Base-by-base conservation (phyloP, 1,140 invertebrate species). In the Drosophila subobscura region DNA sequence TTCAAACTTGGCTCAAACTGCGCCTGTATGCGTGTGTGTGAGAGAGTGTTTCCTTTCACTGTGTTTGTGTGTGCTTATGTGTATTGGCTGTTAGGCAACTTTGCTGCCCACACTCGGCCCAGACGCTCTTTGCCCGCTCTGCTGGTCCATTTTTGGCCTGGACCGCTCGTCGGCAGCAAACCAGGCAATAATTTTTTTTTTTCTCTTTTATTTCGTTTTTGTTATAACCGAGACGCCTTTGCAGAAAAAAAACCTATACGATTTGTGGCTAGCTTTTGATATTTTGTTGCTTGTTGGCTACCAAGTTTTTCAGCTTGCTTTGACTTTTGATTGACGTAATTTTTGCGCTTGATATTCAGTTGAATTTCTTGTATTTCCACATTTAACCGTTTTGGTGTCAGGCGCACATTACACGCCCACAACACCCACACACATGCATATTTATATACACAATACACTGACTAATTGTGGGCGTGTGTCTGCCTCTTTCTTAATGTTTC, bases 351-450 rank as follows among this genome's bases (percentile, higher is more conserved):
- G 81, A 86, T 86, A 86, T 86, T 88, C 81, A 86, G 51, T 86
- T 86, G 81, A 86, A 86, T 86, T 88, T 86, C 81, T 86, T 88
- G 81, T 86, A 86, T 86, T 86, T 88, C 81, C 70, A 86, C 83
- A 88, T 86, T 88, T 88, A 86, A 88, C 81, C 81, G 83, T 86
- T 84, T 86, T 78, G 81, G 81, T 86, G 81, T 86, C 81, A 80
- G 83, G 73, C 83, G 70, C 70, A 81, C 80, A 84, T 59, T 79
- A 76, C 73, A 85, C 73, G 71, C 81, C 74, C 74, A 81, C 77
- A 77, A 72, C 81, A 80, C 60, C 60, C 73, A 64, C 81, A 76
- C 63, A 47, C 3, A 56, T 37, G 44, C 47, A 25, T 45, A 63
- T 46, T 29, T 42, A 49, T 33, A 54, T 41, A 50, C 58, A 74